phyloP scores from a whole-genome alignment of 2,113 vertebrate species.

The Scophthalmus maximus region DNA sequence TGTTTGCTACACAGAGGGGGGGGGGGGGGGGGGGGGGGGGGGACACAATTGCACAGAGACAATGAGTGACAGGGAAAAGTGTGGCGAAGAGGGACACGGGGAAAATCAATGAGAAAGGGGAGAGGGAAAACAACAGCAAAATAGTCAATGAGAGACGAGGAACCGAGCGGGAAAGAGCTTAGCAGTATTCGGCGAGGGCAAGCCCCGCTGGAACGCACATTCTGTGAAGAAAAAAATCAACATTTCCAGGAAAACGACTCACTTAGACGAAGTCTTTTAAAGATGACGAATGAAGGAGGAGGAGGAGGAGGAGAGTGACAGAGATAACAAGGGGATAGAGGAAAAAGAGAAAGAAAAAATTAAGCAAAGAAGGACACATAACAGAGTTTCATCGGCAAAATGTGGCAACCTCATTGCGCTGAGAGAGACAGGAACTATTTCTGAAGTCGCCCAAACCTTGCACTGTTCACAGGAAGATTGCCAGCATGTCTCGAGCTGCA shows the following conservation, averaged over 20 bases:
- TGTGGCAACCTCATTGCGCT: neutral
- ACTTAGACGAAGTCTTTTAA: constrained; percentile 34
- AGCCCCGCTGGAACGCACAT: constrained; percentile 40
- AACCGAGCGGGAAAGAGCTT: constrained; percentile 43
- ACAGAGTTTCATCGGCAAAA: constrained; percentile 2
- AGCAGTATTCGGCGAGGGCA: constrained; percentile 59
- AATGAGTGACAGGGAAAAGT: constrained; percentile 28
- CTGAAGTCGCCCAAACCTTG: constrained; percentile 20
- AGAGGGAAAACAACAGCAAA: constrained; percentile 39
- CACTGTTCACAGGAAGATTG: constrained; percentile 32
- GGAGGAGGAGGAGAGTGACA: neutral
- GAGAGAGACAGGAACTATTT: constrained; percentile 18
- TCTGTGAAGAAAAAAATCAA: constrained; percentile 44
- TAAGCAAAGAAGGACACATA: neutral
- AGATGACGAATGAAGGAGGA: neutral
- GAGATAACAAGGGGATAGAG: neutral
- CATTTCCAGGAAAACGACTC: constrained; percentile 59
- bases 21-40: neutral
- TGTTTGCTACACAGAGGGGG: constrained; percentile 2
- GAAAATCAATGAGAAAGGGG: constrained; percentile 26
- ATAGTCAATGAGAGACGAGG: constrained; percentile 33
- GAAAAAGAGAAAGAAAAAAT: neutral
- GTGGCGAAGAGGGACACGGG: constrained; percentile 18
- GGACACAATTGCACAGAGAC: constrained; percentile 7
- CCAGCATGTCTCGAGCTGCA: constrained; percentile 2